These are phyloP conservation scores for Bombylius discolor DNA, from an alignment of 2,888 invertebrate genomes.

Conservation along the genomic window DNA sequence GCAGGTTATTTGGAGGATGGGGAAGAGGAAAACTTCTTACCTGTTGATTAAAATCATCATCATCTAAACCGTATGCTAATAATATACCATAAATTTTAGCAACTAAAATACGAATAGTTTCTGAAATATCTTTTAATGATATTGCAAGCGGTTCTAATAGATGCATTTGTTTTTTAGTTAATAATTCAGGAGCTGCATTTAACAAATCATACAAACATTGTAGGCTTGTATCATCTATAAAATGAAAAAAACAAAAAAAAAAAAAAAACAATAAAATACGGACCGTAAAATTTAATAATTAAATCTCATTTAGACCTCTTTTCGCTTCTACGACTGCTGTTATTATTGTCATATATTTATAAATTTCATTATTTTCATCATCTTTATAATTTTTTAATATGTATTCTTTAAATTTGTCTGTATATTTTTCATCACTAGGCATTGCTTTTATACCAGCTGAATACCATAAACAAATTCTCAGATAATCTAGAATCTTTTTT, in stretches of 20 bases:
- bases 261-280: background rate
- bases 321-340: conserved; percentile 50
- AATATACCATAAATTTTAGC: conserved; percentile 65
- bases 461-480: conserved; percentile 64
- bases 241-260: background rate
- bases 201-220: conserved; percentile 70
- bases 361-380: conserved; percentile 44
- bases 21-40: conserved; percentile 22
- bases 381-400: conserved; percentile 42
- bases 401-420: conserved; percentile 53
- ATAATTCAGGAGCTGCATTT: conserved; percentile 62
- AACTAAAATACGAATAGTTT: conserved; percentile 59
- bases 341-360: conserved; percentile 55
- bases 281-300: background rate
- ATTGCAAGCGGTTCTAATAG: conserved; percentile 27
- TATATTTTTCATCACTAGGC: conserved; percentile 39
- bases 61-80: conserved; percentile 42
- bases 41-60: conserved; percentile 40
- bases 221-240: conserved; percentile 36
- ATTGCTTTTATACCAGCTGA: conserved; percentile 48
- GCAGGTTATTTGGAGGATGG: too few species aligned
- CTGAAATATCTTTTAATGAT: conserved; percentile 55
- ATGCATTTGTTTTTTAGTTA: conserved; percentile 49
- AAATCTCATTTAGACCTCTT: conserved; percentile 40
- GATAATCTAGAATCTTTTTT: conserved; percentile 47